These are phyloP conservation scores for Penaeus vannamei DNA, from an alignment of 1,140 invertebrate genomes.

Conservation along the genomic window DNA sequence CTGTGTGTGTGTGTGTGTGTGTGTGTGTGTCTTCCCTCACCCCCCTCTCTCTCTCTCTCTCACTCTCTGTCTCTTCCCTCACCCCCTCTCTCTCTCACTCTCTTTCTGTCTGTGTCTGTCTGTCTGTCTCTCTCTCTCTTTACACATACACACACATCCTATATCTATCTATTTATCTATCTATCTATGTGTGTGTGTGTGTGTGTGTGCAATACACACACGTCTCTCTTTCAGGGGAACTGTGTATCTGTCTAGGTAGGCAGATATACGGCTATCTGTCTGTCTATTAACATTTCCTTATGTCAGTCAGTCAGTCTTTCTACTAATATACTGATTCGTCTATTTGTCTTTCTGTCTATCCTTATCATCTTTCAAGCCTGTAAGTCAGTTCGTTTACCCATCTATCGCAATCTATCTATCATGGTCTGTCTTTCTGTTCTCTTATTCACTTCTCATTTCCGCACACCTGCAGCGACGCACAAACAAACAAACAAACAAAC, in stretches of 20 bases:
- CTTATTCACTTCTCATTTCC: too few species aligned
- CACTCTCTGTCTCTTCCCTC: background rate
- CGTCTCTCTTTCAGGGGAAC: background rate
- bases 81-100: background rate
- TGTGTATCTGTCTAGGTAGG: background rate
- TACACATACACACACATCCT: background rate
- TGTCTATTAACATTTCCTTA: background rate
- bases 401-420: too few species aligned
- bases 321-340: too few species aligned
- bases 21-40: too few species aligned
- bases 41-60: background rate
- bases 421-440: too few species aligned
- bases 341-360: too few species aligned
- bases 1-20: background rate
- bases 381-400: too few species aligned
- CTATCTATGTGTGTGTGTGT: background rate
- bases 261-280: background rate
- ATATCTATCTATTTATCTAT: conserved; percentile 3
- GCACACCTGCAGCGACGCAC: too few species aligned
- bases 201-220: background rate
- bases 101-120: background rate
- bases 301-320: background rate
- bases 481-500: too few species aligned
- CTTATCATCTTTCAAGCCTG: too few species aligned
- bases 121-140: background rate